These are phyloP conservation scores for Littorina saxatilis DNA, from an alignment of 1,140 invertebrate genomes.

Conservation along the genomic window DNA sequence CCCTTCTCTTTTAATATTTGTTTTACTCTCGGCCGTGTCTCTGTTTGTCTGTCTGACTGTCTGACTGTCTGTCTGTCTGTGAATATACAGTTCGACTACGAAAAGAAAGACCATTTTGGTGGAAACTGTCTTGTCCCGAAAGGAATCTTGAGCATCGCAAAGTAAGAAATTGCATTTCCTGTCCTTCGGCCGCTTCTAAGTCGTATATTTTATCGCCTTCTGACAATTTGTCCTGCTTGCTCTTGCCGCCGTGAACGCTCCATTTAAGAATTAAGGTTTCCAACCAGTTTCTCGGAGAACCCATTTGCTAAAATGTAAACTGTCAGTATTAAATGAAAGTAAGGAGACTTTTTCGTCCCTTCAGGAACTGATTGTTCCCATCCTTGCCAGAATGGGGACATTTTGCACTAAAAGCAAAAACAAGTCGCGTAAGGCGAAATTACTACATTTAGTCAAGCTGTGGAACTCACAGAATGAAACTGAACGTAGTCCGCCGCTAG, in stretches of 20 bases:
- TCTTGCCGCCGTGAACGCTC: too few relatives aligned
- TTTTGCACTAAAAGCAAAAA: too few relatives aligned
- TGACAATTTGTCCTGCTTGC: background rate
- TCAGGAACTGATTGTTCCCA: background rate
- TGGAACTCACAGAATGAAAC: too few relatives aligned
- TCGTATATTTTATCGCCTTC: background rate
- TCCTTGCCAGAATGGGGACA: background rate
- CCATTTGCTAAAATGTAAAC: background rate
- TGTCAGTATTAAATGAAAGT: background rate
- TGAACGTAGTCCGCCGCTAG: too few relatives aligned
- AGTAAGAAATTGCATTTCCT: background rate
- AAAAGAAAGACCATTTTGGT: background rate
- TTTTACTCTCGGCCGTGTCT: too few relatives aligned
- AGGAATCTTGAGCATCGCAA: background rate
- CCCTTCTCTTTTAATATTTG: too few relatives aligned
- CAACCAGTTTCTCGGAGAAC: background rate
- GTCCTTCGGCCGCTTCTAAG: background rate
- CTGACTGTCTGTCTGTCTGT: background rate
- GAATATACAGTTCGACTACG: background rate
- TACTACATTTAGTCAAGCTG: too few relatives aligned
- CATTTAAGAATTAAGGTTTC: too few relatives aligned
- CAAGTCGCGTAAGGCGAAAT: too few relatives aligned
- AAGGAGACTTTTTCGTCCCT: background rate
- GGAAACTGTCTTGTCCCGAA: background rate
- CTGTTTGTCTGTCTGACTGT: too few relatives aligned